A percentile compares a stretch with the other conserved stretches of the same genome.
Conservation (phyloP, 2,797 vertebrate species). For the Dallia pectoralis region DNA sequence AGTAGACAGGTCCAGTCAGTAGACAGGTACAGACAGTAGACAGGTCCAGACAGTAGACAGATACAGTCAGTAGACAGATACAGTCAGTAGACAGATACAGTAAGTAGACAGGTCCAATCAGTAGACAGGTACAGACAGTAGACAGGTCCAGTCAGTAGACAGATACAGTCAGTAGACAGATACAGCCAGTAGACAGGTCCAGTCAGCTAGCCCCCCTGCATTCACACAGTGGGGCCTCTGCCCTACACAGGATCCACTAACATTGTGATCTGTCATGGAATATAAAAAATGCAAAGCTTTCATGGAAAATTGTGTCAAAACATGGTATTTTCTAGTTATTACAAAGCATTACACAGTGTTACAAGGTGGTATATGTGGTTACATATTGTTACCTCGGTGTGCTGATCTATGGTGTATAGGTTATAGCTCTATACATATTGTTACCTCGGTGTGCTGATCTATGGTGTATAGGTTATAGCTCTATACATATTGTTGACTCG, state of each 20-base stretch:
- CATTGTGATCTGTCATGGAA: slow-evolving; percentile 41
- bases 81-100: too few relatives aligned
- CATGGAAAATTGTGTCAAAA: slow-evolving; percentile 41
- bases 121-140: too few relatives aligned
- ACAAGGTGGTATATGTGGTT: too few relatives aligned
- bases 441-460: slow-evolving; percentile 23
- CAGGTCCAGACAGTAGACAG: too few relatives aligned
- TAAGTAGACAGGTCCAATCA: too few relatives aligned
- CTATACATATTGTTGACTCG: slow-evolving; percentile 19
- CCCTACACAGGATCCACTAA: slow-evolving; percentile 36
- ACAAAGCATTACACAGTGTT: too few relatives aligned
- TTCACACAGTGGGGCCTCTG: slow-evolving; percentile 37
- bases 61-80: too few relatives aligned
- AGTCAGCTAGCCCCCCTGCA: not conserved
- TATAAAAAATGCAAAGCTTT: slow-evolving; percentile 59
- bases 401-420: slow-evolving; percentile 19
- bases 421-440: slow-evolving; percentile 11
- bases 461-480: not conserved
- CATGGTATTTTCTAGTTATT: too few relatives aligned
- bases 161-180: too few relatives aligned
- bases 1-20: too few relatives aligned
- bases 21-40: too few relatives aligned
- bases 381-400: slow-evolving; percentile 12
- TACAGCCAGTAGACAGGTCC: not conserved
- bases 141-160: too few relatives aligned